Evolutionary conservation across 2,888 invertebrate genomes (phyloP), one percentile per base, ranked within the genome.

Genomic region (Agapostemon virescens): DNA sequence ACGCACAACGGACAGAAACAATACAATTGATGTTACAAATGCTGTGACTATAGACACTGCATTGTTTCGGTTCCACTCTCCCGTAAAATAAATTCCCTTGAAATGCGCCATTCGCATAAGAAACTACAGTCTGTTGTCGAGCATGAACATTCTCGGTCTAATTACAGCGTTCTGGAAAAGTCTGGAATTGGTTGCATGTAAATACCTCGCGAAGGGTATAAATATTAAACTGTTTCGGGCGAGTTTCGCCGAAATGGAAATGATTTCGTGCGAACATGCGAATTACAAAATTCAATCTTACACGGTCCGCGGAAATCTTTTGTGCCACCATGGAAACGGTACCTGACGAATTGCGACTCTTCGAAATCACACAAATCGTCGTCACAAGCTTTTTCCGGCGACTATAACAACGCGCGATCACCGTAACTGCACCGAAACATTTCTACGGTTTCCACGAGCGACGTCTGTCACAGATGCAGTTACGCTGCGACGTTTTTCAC

Each of bases 361-460:
- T 67, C 20, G 20, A 42, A 70, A 45, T 38, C 49, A 13, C 78
- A 71, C 63, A 58, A 33, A 26, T 23, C 74, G 67, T 49, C n/a
- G 2, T 69, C 68, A 75, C 67, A 81, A 85, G 81, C 83, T 74
- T 55, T 82, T 82, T 55, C 66, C 36, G 23, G 26, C 23, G 42
- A 36, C 49, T 45, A 67, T 71, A 81, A 85, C 87, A 81, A 52
- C 85, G 77, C 82, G 85, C 87, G 86, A 89, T 88, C 87, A 83
- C 80, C 84, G 79, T 84, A 85, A 85, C 86, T 87, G 83, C 84
- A 82, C 77, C 73, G 68, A 85, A 79, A 83, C 88, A 79, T 87
- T 88, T 85, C 84, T 85, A 86, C 82, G 83, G 84, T 85, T 87
- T 88, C 85, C 86, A 85, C 67, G 83, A 78, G 77, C 83, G 79